phyloP scores from a whole-genome alignment of 35 echinoderm and acorn worm genomes.

The Heliocidaris tuberculata region DNA sequence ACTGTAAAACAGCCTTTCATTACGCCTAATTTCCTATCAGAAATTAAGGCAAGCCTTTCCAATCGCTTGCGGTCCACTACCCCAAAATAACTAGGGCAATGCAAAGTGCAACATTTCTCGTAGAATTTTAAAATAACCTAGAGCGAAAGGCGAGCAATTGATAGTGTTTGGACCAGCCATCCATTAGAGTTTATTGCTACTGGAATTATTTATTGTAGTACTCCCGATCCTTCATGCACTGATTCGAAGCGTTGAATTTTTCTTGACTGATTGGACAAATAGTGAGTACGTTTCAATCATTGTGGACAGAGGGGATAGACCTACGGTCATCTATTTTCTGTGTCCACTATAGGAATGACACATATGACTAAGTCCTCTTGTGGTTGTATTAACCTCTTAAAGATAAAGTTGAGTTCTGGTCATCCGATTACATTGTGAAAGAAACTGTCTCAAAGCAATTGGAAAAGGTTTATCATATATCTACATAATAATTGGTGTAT shows the following conservation, averaged over 20 bases:
- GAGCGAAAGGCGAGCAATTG: conserved; percentile 16
- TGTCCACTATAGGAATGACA: neutral
- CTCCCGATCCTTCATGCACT: neutral
- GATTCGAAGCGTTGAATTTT: neutral
- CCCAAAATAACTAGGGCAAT: neutral
- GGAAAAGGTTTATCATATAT: too few species aligned
- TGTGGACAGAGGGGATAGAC: neutral
- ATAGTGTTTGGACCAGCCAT: neutral
- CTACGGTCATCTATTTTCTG: neutral
- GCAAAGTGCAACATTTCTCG: neutral
- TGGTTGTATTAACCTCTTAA: neutral
- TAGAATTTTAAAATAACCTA: neutral
- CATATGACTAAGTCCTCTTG: neutral
- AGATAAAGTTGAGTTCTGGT: too few species aligned
- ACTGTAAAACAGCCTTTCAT: neutral
- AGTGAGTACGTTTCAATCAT: conserved; percentile 11
- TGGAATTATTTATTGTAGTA: conserved; percentile 28
- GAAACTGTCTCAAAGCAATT: too few species aligned
- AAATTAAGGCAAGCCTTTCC: neutral
- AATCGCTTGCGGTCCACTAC: neutral
- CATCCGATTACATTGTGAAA: too few species aligned
- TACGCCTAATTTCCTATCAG: neutral
- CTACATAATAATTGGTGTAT: too few species aligned
- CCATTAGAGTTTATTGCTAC: conserved; percentile 32
- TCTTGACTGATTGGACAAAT: neutral